Percentiles rank a stretch among this genome's conserved stretches.
Conservation (phyloP, 2,113 vertebrate species). For the Erythrocercus mccallii region DNA sequence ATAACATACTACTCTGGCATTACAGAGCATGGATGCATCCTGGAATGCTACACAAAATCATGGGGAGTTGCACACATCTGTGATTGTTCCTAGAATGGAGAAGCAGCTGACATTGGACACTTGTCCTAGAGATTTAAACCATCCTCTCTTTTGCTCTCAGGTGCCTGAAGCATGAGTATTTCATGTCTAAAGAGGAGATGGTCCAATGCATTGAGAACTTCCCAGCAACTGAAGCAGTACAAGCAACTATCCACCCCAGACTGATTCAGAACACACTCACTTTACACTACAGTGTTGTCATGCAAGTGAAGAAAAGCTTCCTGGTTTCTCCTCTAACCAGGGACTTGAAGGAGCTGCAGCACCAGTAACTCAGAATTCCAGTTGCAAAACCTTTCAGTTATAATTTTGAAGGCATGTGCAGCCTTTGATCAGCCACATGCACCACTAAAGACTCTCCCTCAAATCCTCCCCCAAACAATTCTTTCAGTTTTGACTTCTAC, state of each 20-base stretch:
- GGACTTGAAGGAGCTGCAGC: neutral
- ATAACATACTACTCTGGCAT: neutral
- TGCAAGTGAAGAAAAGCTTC: neutral
- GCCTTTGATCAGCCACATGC: neutral
- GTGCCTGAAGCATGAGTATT: neutral
- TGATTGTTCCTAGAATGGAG: neutral
- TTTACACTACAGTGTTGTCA: neutral
- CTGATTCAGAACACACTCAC: neutral
- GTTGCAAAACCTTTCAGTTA: neutral
- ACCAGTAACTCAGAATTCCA: neutral
- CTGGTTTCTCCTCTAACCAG: neutral
- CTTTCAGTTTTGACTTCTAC: neutral
- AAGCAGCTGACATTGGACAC: neutral
- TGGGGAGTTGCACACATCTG: neutral
- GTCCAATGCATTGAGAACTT: neutral
- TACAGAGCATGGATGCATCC: neutral
- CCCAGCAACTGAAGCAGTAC: neutral
- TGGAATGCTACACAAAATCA: neutral
- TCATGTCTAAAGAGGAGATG: neutral
- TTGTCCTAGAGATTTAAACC: neutral
- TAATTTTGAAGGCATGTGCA: accelerated
- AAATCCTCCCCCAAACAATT: neutral
- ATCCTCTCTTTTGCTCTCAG: neutral
- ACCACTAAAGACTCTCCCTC: neutral
- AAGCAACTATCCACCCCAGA: neutral